Evolutionary conservation across 2,888 invertebrate genomes (phyloP), one percentile per base, ranked within the genome.

Genomic region (Nephrocerus scutellatus): DNA sequence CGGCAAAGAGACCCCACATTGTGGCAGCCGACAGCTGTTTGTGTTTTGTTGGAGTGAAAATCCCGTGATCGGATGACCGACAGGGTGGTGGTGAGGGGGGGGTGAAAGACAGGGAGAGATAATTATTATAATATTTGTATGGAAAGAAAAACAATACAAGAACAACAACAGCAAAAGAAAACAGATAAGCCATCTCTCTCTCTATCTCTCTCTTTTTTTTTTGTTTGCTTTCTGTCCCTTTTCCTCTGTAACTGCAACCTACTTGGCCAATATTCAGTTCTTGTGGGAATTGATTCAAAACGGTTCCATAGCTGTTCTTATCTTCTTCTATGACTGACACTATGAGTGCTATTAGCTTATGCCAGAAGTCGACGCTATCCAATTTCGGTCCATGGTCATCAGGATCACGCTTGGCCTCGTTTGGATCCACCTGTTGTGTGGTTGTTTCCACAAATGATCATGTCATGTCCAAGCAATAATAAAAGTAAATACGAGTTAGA

Each of bases 321-420:
- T 99, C 98, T 68, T 99, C 98, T 68, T 98, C 98, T 61, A 99
- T 95, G 44, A 98, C 96, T 46, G 96, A 95, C 36, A 93, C 92
- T 52, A 97, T 93, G 43, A 98, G 79, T 20, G 92, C 92, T 50
- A 96, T 93, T 42, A 96, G 74, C 66, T 95, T 95, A 72, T 95
- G 93, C 96, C 97, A 97, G 72, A 97, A 97, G 68, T 95, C 92
- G 22, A 97, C 82, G 45, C 87, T 90, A 61, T 93, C 89, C 57
- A 88, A 64, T 54, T 85, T 78, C 2, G 88, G 88, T 24, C 82
- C 90, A 67, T 79, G 91, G 72, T 81, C 93, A 63, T 90, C 85
- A 10, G 85, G 81, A 62, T 89, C 89, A 40, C 86, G 77, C 58
- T 89, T 90, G 3, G 84, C 80, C 71, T 91, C 90, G 60, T 85